Evolutionary conservation across 2,113 vertebrate genomes (phyloP), one percentile per base, ranked within the genome.

Genomic region (Boleophthalmus pectinirostris): DNA sequence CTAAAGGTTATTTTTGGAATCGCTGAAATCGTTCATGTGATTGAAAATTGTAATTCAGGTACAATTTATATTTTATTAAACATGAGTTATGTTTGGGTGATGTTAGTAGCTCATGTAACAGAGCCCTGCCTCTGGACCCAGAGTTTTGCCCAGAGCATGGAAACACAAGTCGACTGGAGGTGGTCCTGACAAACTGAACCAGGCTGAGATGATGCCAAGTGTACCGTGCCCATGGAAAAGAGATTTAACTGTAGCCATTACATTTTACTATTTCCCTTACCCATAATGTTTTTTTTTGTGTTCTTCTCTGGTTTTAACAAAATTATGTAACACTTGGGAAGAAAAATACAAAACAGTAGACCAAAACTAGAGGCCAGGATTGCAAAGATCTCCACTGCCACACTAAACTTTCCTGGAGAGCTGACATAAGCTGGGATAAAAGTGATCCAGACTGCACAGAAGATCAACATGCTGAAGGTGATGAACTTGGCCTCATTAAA

Each of bases 401-500:
- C 92, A 49, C 92, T 93, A 45, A 92, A 92, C 73, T 93, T 94
- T 1, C 92, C 93, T 38, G 93, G 93, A 53, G 93, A 93, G 74
- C 93, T 94, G 72, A 93, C 82, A 82, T 94, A 93, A 0, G 91
- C 92, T 14, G 93, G 93, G 21, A 94, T 93, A n/a, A 94, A 94
- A 15, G 91, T 87, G 53, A 91, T 80, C 93, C 93, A 94, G 0
- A 93, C 92, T 5, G 90, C 87, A 77, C 91, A 94, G 82, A 93
- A 93, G 78, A 93, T 93, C 72, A 94, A 38, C 93, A 93, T 94
- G 81, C 93, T 94, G 18, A 94, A 94, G 9, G 93, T 93, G 53
- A 94, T 94, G 1, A 90, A 91, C 78, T 93, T 93, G 33, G 92
- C 93, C 70, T 94, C 93, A n/a, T 93, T 94, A 35, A 94, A 93